These are phyloP conservation scores for Egretta garzetta DNA, from an alignment of 2,113 vertebrate species.

Conservation along the genomic window DNA sequence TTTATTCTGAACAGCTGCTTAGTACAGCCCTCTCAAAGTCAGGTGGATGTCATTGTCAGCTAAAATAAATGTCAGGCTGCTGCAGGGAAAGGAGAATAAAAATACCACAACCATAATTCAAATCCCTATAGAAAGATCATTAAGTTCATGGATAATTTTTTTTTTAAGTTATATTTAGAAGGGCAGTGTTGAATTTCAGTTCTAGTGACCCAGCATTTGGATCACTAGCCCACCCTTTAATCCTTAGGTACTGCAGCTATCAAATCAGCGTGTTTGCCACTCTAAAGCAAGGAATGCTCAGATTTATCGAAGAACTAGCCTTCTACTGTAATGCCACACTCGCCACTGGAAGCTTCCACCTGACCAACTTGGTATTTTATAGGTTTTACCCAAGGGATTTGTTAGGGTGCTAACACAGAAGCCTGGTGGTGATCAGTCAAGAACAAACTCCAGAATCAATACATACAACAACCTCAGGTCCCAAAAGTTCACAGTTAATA, in stretches of 20 bases:
- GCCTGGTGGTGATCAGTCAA: background rate
- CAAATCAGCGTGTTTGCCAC: background rate
- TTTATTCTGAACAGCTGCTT: background rate
- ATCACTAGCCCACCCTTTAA: background rate
- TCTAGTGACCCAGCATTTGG: background rate
- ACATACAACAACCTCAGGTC: fast-evolving
- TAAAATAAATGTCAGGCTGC: background rate
- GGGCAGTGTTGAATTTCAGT: background rate
- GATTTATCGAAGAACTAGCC: background rate
- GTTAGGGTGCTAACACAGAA: background rate
- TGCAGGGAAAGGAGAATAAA: background rate
- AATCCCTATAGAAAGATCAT: background rate
- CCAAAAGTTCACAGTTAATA: background rate
- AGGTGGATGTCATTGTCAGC: background rate
- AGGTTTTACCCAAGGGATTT: background rate
- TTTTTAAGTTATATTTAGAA: background rate
- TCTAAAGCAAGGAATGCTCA: background rate
- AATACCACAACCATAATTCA: background rate
- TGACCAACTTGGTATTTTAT: background rate
- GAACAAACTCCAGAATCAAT: background rate
- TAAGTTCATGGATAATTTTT: background rate
- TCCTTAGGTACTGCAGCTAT: background rate
- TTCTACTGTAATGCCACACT: background rate
- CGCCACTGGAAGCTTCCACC: background rate
- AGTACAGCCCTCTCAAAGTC: background rate